Evolutionary conservation across 2,888 invertebrate genomes (phyloP).

Genomic region (Luffia ferchaultella): DNA sequence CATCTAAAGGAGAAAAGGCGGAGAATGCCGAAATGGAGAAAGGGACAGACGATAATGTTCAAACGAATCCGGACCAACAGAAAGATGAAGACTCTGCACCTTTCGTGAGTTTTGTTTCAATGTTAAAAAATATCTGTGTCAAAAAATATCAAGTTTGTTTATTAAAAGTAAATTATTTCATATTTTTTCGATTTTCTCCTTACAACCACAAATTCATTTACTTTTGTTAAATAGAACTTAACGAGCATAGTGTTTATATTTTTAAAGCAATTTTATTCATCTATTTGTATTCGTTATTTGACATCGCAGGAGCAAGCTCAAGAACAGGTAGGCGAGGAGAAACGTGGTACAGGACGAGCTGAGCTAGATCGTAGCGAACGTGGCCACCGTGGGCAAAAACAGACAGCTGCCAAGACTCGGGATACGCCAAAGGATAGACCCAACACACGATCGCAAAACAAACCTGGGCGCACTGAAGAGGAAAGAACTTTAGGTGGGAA

Average conservation of each 20-base stretch:
- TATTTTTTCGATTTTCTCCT: too few species aligned
- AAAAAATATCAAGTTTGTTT: too few species aligned
- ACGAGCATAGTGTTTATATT: too few species aligned
- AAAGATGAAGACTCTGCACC: slow-evolving; percentile 50
- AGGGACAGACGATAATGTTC: slow-evolving; percentile 56
- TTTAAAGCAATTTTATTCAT: too few species aligned
- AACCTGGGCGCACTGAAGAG: slow-evolving; percentile 78
- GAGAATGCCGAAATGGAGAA: slow-evolving; percentile 56
- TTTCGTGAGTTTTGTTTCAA: slow-evolving; percentile 31
- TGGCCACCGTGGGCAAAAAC: slow-evolving; percentile 71
- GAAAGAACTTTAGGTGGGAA: slow-evolving; percentile 72
- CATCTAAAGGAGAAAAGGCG: slow-evolving; percentile 49
- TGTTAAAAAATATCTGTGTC: neutral
- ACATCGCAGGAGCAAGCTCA: slow-evolving; percentile 69
- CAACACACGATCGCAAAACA: slow-evolving; percentile 64
- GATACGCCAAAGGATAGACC: slow-evolving; percentile 39
- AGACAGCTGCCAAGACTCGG: slow-evolving; percentile 42
- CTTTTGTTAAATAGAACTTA: too few species aligned
- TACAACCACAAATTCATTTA: too few species aligned
- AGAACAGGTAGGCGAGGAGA: slow-evolving; percentile 68
- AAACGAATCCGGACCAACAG: slow-evolving; percentile 50
- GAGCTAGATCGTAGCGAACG: slow-evolving; percentile 75
- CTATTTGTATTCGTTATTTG: too few species aligned
- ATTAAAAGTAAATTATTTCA: too few species aligned
- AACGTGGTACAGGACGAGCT: slow-evolving; percentile 77